Base-by-base conservation (phyloP, 2,113 vertebrate species). In the Crotophaga sulcirostris region DNA sequence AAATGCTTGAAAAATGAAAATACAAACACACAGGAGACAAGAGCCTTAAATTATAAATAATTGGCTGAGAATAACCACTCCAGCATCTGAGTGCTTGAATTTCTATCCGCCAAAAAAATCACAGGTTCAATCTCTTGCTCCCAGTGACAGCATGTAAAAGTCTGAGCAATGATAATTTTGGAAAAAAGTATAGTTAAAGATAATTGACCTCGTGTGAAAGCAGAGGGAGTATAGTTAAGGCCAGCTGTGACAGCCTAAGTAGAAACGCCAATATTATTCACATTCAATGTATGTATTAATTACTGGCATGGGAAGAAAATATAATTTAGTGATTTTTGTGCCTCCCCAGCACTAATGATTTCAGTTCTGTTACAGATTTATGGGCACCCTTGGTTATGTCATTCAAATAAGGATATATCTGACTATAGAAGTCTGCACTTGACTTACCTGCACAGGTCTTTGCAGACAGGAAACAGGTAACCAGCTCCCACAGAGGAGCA, bases 401-500 rank as follows among this genome's bases (percentile, higher is more conserved):
- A 31, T 19, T 84, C 33, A 59, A 16, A 52, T 7, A 7, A 68
- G 11, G 23, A 24, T 49, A 6, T 38, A 25, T 10, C 45, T 84
- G 10, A 26, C 19, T 6, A n/a, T 0, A 28, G 9, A 36, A 36
- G 3, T 21, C 47, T 66, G 28, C 20, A 70, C 20, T 31, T 63
- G 45, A 19, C 23, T 74, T 51, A 25, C 5, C 44, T 84, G 19
- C 21, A 62, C 11, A 49, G 13, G 6, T 34, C 24, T 67, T 55
- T 81, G 31, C 24, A 84, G 55, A n/a, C 20, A 75, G 51, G 34
- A 17, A 81, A 33, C 8, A 84, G 16, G 29, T 21, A 74, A 13
- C 7, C 26, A 49, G 0, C 19, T 75, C 36, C 40, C 31, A 29
- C 21, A 3, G 0, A 13, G 26, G 4, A 58, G 36, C n/a, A 62